Evolutionary conservation across 2,888 invertebrate genomes (phyloP).

Genomic region (Cecidostiba fungosa): DNA sequence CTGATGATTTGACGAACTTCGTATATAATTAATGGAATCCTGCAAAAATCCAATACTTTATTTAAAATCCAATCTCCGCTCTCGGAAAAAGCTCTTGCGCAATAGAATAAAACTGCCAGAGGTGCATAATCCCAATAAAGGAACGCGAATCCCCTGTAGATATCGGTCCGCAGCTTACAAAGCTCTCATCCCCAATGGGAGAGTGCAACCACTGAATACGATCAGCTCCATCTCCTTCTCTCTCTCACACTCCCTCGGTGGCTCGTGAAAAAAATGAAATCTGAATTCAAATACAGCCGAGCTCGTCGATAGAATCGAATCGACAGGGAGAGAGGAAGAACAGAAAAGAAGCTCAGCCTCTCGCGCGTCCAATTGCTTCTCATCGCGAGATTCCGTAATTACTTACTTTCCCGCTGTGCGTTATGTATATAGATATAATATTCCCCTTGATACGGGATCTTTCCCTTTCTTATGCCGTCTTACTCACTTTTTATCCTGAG

Average conservation of each 20-base stretch:
- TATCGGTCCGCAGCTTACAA: conserved; percentile 7
- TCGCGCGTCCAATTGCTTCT: conserved; percentile 21
- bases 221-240: background rate
- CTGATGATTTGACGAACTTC: background rate
- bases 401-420: conserved; percentile 40
- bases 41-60: background rate
- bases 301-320: background rate
- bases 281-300: conserved; percentile 25
- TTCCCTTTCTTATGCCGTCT: background rate
- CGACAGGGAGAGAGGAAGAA: background rate
- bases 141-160: conserved; percentile 1
- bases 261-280: conserved; percentile 37
- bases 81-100: background rate
- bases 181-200: background rate
- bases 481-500: conserved; percentile 17
- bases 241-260: background rate
- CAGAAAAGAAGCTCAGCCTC: background rate
- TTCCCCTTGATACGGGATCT: too few species aligned
- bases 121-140: background rate
- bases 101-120: background rate
- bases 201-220: background rate
- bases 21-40: background rate
- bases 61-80: conserved; percentile 14
- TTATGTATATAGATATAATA: background rate
- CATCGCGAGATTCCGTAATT: conserved; percentile 43